Conservation (phyloP, 1,140 invertebrate genomes). For the Bicyclus anynana region DNA sequence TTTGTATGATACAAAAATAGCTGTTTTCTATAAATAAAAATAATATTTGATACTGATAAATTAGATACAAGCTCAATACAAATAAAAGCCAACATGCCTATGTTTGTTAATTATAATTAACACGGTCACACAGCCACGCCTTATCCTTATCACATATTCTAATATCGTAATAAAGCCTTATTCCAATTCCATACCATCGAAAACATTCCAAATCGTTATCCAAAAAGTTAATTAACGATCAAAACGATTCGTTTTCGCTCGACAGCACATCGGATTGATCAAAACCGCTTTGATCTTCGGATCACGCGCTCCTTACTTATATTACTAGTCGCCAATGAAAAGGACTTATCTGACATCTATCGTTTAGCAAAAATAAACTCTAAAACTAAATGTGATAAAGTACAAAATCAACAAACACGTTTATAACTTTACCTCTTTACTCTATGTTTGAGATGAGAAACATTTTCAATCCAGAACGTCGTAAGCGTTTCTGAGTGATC, state of each 20-base stretch:
- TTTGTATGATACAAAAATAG: no score
- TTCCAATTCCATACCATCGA: slow-evolving; percentile 3
- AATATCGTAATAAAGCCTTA: background rate
- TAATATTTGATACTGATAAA: no score
- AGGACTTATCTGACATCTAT: slow-evolving; percentile 27
- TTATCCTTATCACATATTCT: no score
- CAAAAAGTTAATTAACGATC: slow-evolving; percentile 45
- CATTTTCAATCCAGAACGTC: slow-evolving; percentile 6
- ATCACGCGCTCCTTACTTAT: slow-evolving; percentile 69
- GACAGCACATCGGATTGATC: slow-evolving; percentile 51
- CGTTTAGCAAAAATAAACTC: slow-evolving; percentile 19
- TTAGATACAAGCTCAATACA: no score
- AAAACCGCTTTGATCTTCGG: slow-evolving; percentile 65
- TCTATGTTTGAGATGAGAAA: background rate
- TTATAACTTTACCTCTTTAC: slow-evolving; percentile 18
- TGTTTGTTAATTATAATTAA: no score
- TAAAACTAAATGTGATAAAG: slow-evolving; percentile 21
- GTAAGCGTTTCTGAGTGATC: background rate
- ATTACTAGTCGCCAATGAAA: slow-evolving; percentile 47
- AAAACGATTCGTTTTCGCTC: slow-evolving; percentile 40
- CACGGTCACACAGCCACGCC: no score
- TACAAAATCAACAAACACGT: slow-evolving; percentile 8
- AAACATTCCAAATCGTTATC: slow-evolving; percentile 14
- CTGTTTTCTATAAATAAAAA: no score
- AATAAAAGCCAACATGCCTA: no score